Evolutionary conservation across 2,113 vertebrate genomes (phyloP), one percentile per base, ranked within the genome.

Genomic region (Coracopsis vasa): DNA sequence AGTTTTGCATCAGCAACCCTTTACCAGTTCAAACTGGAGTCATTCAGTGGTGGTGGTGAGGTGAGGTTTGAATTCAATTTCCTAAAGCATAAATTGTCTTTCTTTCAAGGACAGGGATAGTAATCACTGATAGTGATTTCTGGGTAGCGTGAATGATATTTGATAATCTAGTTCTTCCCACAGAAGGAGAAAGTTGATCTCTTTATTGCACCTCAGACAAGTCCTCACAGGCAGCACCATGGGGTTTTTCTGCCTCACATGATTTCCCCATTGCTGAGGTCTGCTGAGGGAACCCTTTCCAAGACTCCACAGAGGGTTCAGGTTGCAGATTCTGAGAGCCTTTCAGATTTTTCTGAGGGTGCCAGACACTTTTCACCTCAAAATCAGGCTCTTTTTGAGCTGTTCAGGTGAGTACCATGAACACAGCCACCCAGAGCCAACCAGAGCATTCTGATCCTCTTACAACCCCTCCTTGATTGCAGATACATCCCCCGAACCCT

Each of bases 391-490:
- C 58, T 48, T 24, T 39, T 86, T 8, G 42, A 70, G 54, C 25
- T 4, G 2, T 15, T 18, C 62, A 20, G 15, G 62, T 8, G 25
- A 31, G 11, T 61, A 73, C 6, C 2, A 0, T 0, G 0, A 67
- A 33, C 1, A 1, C 61, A 37, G 53, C 50, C 35, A 10, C 53
- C 44, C 42, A 8, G 18, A 69, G 20, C 62, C 45, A 35, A 6
- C 18, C 54, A 11, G 35, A 23, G n/a, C 17, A 6, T 16, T 11
- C 14, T 11, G n/a, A 42, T 16, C 58, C 42, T 28, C 35, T 33
- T 23, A 16, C 23, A 1, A 1, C 27, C 33, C 28, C n/a, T 50
- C n/a, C 35, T 8, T 1, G 3, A 2, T 0, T 17, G 53, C 65
- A 64, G 53, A 5, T 25, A 4, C 14, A 5, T 31, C 6, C 54